Percentiles rank a stretch among this genome's conserved stretches.
Conservation (phyloP, 1,140 invertebrate species). For the Cataglyphis hispanica region DNA sequence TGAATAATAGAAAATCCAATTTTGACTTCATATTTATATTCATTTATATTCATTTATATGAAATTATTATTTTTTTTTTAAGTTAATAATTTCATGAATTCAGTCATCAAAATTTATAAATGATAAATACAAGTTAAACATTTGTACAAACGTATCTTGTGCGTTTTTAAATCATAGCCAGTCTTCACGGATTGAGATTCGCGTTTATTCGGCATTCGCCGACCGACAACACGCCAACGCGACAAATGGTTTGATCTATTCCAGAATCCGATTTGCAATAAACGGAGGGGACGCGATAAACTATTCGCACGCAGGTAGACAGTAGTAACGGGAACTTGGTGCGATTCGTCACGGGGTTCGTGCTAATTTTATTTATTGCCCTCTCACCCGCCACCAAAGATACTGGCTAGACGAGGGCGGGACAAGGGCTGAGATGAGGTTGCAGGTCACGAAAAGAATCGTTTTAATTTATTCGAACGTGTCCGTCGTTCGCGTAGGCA, state of each 20-base stretch:
- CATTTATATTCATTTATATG: neutral
- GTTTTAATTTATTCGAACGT: constrained; percentile 74
- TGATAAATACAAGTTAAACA: neutral
- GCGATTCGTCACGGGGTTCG: constrained; percentile 61
- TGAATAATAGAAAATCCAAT: neutral
- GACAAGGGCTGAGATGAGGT: constrained; percentile 32
- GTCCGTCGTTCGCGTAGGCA: constrained; percentile 37
- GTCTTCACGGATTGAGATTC: too few species aligned
- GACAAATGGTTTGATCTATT: constrained; percentile 29
- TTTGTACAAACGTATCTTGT: constrained; percentile 6
- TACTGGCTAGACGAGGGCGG: constrained; percentile 1
- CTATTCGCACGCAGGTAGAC: constrained; percentile 33
- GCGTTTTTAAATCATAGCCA: neutral
- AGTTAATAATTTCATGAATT: constrained; percentile 19
- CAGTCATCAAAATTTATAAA: neutral
- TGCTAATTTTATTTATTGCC: constrained; percentile 63
- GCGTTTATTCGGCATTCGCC: too few species aligned
- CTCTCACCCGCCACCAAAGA: constrained; percentile 47
- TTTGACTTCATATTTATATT: neutral
- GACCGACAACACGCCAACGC: too few species aligned
- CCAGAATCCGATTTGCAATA: constrained; percentile 2
- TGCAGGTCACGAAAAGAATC: constrained; percentile 65
- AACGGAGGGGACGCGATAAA: constrained; percentile 18
- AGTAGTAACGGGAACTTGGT: neutral
- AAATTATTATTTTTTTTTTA: constrained; percentile 19